Evolutionary conservation across 2,797 vertebrate species (phyloP).

Genomic region (Myotis findleyi): DNA sequence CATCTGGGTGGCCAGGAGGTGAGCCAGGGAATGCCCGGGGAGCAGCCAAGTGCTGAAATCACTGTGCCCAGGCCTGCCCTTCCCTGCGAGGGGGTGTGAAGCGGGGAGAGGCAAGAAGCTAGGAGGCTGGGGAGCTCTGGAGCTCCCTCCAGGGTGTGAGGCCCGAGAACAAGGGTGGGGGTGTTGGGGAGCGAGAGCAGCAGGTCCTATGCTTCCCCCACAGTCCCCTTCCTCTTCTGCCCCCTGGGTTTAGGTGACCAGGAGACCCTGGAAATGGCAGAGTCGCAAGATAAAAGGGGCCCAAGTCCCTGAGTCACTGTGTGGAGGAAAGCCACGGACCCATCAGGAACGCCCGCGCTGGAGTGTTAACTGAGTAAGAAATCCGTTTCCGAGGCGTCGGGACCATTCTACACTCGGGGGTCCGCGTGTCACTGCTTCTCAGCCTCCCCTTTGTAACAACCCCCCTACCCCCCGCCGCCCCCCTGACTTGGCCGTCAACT

Average conservation of each 20-base stretch:
- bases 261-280: neutral
- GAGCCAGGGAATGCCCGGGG: neutral
- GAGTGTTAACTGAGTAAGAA: neutral
- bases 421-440: neutral
- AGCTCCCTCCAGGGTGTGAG: neutral
- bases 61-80: constrained; percentile 4
- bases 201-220: no score
- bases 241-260: no score
- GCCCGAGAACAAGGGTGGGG: neutral
- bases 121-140: neutral
- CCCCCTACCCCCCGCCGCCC: neutral
- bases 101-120: no score
- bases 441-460: neutral
- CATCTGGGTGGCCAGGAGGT: constrained; percentile 54
- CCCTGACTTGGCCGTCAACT: neutral
- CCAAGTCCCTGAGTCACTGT: neutral
- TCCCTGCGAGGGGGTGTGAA: neutral
- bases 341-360: neutral
- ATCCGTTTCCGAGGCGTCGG: neutral
- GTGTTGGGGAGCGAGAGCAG: neutral
- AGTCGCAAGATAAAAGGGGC: neutral
- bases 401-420: neutral
- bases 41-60: constrained; percentile 7
- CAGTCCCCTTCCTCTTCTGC: neutral
- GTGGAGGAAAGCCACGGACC: neutral